phyloP scores from a whole-genome alignment of 2,888 invertebrate genomes.

The Masnerella sp. region DNA sequence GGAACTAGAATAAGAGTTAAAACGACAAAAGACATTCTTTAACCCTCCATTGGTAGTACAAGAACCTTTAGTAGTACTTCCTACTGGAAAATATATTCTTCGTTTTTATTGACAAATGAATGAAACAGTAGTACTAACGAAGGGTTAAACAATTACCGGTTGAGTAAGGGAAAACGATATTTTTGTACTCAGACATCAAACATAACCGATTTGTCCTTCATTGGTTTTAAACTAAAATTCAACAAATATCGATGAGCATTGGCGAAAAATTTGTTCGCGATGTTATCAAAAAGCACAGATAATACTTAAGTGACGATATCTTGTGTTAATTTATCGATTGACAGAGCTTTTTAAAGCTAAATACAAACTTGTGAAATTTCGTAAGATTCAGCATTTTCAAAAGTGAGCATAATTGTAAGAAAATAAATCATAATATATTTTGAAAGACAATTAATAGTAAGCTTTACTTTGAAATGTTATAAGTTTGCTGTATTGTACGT shows the following conservation, averaged over 20 bases:
- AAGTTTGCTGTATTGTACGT: conserved; percentile 38
- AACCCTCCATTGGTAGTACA: too few species aligned
- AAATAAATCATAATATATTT: conserved; percentile 55
- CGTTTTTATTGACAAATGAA: too few species aligned
- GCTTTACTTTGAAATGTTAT: conserved; percentile 47
- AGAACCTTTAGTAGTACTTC: too few species aligned
- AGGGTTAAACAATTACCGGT: conserved; percentile 12
- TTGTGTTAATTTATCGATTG: conserved; percentile 20
- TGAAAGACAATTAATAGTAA: conserved; percentile 43
- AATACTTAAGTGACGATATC: conserved; percentile 50
- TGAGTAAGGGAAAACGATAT: conserved; percentile 54
- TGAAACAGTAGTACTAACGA: too few species aligned
- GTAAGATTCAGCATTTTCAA: conserved; percentile 30
- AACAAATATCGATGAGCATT: conserved; percentile 20
- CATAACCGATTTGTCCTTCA: conserved; percentile 25
- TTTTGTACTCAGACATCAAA: conserved; percentile 58
- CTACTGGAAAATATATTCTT: too few species aligned
- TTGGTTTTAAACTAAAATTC: conserved; percentile 22
- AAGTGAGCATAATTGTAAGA: conserved; percentile 47
- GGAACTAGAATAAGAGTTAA: conserved; percentile 39
- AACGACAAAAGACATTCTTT: neutral
- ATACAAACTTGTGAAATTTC: conserved; percentile 29
- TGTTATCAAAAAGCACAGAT: conserved; percentile 19
- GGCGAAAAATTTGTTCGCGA: conserved; percentile 16
- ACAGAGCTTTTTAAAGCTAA: conserved; percentile 22